phyloP scores from a whole-genome alignment of 2,797 vertebrate genomes.

The Enoplosus armatus region DNA sequence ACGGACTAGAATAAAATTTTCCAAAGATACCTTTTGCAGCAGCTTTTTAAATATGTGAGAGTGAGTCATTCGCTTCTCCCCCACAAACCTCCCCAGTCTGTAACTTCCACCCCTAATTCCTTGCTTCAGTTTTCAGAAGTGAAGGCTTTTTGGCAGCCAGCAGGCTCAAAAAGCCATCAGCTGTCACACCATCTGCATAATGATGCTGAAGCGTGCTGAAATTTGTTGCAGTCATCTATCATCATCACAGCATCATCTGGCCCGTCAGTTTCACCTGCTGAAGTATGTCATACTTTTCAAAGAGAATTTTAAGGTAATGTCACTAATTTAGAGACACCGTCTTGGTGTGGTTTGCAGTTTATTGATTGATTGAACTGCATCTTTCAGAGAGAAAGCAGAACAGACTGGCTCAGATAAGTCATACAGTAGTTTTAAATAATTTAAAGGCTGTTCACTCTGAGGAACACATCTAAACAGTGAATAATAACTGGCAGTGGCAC shows the following conservation, averaged over 20 bases:
- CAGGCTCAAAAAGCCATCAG: conserved; percentile 65
- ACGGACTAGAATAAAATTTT: conserved; percentile 41
- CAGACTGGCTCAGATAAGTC: neutral
- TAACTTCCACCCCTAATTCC: conserved; percentile 63
- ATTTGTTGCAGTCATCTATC: conserved; percentile 65
- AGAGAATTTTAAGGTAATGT: neutral
- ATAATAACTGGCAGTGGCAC: conserved; percentile 3
- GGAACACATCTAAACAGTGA: neutral
- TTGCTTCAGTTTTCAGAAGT: conserved; percentile 46
- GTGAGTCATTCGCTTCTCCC: conserved; percentile 59
- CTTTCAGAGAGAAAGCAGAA: conserved; percentile 1
- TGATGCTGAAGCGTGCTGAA: conserved; percentile 36
- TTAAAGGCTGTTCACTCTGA: neutral
- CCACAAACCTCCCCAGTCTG: conserved; percentile 43
- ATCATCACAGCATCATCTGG: conserved; percentile 53
- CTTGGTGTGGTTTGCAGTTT: neutral
- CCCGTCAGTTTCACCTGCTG: conserved; percentile 41
- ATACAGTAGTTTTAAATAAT: neutral
- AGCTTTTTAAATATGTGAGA: conserved; percentile 34
- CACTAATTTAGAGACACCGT: neutral
- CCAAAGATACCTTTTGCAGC: conserved; percentile 46
- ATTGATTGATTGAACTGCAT: neutral
- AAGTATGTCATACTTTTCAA: conserved; percentile 20
- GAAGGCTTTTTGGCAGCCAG: conserved; percentile 62
- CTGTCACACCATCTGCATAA: conserved; percentile 61